A percentile compares a stretch with the other conserved stretches of the same genome.
These are phyloP conservation scores for Momotus momota DNA, from an alignment of 2,797 vertebrate species.

Conservation along the genomic window DNA sequence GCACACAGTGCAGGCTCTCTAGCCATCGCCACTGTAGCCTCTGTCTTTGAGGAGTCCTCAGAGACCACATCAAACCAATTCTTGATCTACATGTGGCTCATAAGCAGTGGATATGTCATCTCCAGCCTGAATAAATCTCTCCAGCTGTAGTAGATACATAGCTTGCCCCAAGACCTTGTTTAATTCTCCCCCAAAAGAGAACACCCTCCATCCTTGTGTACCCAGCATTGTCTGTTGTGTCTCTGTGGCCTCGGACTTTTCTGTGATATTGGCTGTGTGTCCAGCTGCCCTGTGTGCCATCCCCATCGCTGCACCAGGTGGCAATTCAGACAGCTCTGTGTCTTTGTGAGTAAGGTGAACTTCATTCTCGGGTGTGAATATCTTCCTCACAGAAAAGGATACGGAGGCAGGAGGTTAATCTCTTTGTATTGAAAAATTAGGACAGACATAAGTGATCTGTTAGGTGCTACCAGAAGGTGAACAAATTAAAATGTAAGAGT, in stretches of 20 bases:
- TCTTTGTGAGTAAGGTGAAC: not conserved
- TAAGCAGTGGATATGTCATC: not conserved
- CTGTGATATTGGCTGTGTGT: not conserved
- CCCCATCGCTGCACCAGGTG: not conserved
- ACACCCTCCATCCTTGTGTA: not conserved
- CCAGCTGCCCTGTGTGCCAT: not conserved
- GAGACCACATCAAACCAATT: not conserved
- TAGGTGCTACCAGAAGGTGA: not conserved
- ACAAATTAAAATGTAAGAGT: conserved; percentile 13
- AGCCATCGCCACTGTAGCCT: not conserved
- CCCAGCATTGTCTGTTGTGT: accelerated
- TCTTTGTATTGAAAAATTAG: conserved; percentile 3
- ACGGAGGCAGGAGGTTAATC: not conserved
- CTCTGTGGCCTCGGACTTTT: not conserved
- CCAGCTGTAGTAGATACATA: not conserved
- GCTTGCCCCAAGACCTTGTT: not conserved
- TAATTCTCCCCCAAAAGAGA: not conserved
- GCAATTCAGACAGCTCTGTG: not conserved
- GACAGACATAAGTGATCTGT: not conserved
- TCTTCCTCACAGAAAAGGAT: not conserved
- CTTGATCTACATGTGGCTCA: not conserved
- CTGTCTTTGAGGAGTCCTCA: not conserved
- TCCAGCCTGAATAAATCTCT: not conserved
- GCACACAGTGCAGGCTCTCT: not conserved
- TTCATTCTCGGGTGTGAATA: not conserved